Base-by-base conservation (phyloP, 2,797 vertebrate species). In the Etheostoma nigrum region DNA sequence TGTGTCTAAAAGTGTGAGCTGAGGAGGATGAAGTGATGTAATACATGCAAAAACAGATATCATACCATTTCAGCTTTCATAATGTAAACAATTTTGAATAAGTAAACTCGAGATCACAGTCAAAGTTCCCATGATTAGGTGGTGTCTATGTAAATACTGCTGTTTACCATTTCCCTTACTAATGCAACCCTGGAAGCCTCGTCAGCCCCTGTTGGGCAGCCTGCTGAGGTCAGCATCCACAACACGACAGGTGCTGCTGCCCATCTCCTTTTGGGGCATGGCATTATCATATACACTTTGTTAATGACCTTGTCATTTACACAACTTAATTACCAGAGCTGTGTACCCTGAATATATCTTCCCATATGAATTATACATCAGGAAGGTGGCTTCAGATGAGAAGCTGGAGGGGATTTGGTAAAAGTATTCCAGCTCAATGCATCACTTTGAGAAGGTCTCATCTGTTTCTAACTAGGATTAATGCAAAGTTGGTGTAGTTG, bases 241-340 rank as follows among this genome's bases (percentile, higher is more conserved):
- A 75, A 83, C 86, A 88, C 67, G 72, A 83, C 88, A 90, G 81
- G 84, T 79, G 84, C 83, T 16, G 75, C 87, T 77, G 77, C 80
- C 82, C 82, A 65, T 86, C 88, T 83, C 79, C 80, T 86, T 89
- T 85, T 86, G 83, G 87, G 86, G 83, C 88, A 64, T 44, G 13
- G 40, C 82, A 95, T 95, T 95, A 94, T 79, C 92, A 94, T 94
- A 92, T 92, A 93, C 93, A 94, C 92, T 92, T 93, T 91, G 90
- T 95, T 95, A 93, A 94, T 94, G 90, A 94, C 92, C 92, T 93
- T 95, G 93, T 94, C 92, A 92, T 94, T 92, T 93, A 92, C 92
- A 87, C 91, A 90, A 88, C 84, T 93, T 94, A 93, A 94, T 95
- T 94, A 93, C 83, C 85, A 80, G 67, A 79, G 88, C 58, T 87